Evolutionary conservation across 2,113 vertebrate genomes (phyloP), one percentile per base, ranked within the genome.

Genomic region (Bufo gargarizans): DNA sequence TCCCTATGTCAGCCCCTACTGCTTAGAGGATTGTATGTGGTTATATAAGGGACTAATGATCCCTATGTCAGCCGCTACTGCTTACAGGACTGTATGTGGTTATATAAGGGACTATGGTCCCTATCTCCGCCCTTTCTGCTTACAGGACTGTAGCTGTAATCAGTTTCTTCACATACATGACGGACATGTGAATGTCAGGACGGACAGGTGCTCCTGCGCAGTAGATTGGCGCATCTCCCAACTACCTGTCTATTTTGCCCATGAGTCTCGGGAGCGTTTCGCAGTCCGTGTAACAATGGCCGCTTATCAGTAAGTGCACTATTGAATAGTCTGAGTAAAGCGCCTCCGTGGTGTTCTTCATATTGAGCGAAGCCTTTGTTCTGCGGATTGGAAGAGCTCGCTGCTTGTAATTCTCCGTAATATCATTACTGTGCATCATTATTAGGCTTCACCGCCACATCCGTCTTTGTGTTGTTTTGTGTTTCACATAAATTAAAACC

Each of bases 361-460:
- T 49, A 49, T 58, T 45, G 67, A 53, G 67, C n/a, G 59, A 8
- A 69, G 55, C 45, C 67, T 77, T 88, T 88, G 86, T 82, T 82
- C 86, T 82, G 20, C 47, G 69, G 17, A 87, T 59, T 59, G 78
- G 61, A 74, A 47, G 49, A 82, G 56, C 86, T 72, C 47, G 86
- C 19, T n/a, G 58, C 80, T 72, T 76, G 80, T 78, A 88, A 83
- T 82, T 83, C 86, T 56, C 22, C 65, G 65, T 82, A 65, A 61
- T 72, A 83, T 88, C 53, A 88, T 88, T 82, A 74, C 72, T 49
- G 11, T 8, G 53, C 67, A 74, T 88, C 55, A 49, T 88, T 77
- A 74, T 22, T 47, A 82, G 80, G 80, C 50, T 55, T 82, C 13
- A 11, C 65, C 58, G 72, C 55, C 4, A 10, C 80, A 63, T 74